Base-by-base conservation (phyloP, 2,113 vertebrate species). In the Chaenogobius annularis region DNA sequence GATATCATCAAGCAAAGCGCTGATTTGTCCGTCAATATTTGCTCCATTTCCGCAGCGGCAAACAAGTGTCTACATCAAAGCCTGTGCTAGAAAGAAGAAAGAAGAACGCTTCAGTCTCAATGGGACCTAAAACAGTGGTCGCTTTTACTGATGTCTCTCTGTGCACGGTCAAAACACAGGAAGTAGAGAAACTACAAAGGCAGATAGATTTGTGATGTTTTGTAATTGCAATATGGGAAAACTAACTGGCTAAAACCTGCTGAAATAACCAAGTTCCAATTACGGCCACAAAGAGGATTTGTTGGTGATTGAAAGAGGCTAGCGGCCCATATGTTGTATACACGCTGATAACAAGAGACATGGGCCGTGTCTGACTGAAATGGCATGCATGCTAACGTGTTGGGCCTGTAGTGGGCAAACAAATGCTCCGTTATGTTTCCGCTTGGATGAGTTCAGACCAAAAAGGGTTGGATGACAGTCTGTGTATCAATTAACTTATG, bases 241-340 rank as follows among this genome's bases (percentile, higher is more conserved):
- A 50, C 5, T 19, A 17, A 50, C 15, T 4, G 26, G 26, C 0
- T 50, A 19, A 50, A 85, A 84, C 76, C 72, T 74, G 69, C 83
- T 69, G 78, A 78, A 82, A 88, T 84, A 83, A 83, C 80, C 75
- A 31, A 31, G 84, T 88, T 92, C 87, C 81, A 90, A 88, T 91
- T 89, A 89, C 43, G 74, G 69, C 13, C 22, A 89, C 84, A 91
- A 86, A 83, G 88, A 83, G 19, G 69, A 68, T 88, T 80, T 88
- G 88, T 83, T 80, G 75, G 23, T 54, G 58, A 55, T 78, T 86
- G 71, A 79, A 75, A 64, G 70, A 63, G 78, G 74, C 81, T 75
- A 73, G 52, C 62, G 74, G 69, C 72, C 70, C 83, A 79, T 69
- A 20, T 79, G 3, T 81, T 78, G 59, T 82, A 71, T 63, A 74